Evolutionary conservation across 2,113 vertebrate genomes (phyloP).

Genomic region (Noturus placidus): DNA sequence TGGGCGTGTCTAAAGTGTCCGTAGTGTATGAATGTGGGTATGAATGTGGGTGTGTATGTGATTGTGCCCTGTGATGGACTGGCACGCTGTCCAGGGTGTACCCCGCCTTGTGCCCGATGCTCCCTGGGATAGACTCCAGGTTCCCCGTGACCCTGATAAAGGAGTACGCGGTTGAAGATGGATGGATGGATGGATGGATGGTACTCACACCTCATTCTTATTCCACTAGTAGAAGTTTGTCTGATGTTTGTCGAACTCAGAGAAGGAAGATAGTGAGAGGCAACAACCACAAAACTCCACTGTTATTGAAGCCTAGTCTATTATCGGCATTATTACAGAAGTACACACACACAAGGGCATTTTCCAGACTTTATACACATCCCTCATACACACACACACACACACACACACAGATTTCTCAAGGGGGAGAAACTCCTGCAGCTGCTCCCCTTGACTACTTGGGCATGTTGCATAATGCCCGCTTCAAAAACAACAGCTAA

Average conservation of each 20-base stretch:
- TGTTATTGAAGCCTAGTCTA: background rate
- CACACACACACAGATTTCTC: conserved; percentile 43
- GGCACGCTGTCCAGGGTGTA: too few relatives aligned
- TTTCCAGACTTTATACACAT: background rate
- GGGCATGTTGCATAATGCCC: conserved; percentile 44
- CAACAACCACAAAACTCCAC: background rate
- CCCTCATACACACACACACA: conserved; percentile 13
- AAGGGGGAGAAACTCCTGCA: conserved; percentile 39
- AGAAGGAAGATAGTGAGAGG: background rate
- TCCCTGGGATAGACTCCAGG: too few relatives aligned
- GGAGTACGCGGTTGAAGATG: too few relatives aligned
- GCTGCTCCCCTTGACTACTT: conserved; percentile 50
- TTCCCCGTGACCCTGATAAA: too few relatives aligned
- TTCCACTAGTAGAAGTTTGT: background rate
- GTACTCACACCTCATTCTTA: background rate
- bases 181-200: too few relatives aligned
- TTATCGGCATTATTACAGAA: background rate
- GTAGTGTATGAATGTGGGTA: too few relatives aligned
- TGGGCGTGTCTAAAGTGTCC: too few relatives aligned
- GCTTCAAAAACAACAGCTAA: conserved; percentile 55
- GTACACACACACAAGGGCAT: conserved; percentile 18
- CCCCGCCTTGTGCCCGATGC: too few relatives aligned
- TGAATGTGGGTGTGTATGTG: too few relatives aligned
- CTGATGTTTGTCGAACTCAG: background rate
- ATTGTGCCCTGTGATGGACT: too few relatives aligned